phyloP scores from a whole-genome alignment of 2,113 vertebrate species.

The Phylloscopus trochilus region DNA sequence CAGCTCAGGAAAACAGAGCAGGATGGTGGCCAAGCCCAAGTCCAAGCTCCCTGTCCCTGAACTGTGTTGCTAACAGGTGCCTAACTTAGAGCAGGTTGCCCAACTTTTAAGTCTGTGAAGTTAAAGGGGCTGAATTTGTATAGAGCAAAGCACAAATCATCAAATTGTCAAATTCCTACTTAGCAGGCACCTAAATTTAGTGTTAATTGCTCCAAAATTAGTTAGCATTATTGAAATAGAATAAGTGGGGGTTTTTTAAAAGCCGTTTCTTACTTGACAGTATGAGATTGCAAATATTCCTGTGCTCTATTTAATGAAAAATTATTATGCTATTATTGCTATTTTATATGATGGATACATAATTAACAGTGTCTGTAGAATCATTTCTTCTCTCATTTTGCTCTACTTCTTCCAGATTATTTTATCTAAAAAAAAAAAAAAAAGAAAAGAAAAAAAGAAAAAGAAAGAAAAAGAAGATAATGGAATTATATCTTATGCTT shows the following conservation, averaged over 20 bases:
- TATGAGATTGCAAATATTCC: slow-evolving; percentile 35
- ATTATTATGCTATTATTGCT: slow-evolving; percentile 53
- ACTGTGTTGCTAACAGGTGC: rapidly evolving
- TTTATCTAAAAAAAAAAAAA: neutral
- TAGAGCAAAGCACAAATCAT: neutral
- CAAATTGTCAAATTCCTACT: neutral
- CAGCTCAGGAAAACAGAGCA: neutral
- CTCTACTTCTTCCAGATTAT: slow-evolving; percentile 34
- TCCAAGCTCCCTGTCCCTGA: neutral
- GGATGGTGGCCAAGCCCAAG: neutral
- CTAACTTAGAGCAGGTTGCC: neutral
- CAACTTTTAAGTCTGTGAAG: neutral
- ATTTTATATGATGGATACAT: slow-evolving; percentile 41
- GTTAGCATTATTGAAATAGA: slow-evolving; percentile 30
- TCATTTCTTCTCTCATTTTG: slow-evolving; percentile 3
- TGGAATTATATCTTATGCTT: slow-evolving; percentile 49
- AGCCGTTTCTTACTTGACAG: slow-evolving; percentile 41
- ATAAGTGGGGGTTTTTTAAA: neutral
- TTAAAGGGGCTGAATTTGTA: neutral
- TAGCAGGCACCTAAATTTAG: slow-evolving; percentile 1
- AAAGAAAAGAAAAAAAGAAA: neutral
- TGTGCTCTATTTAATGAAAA: slow-evolving; percentile 53
- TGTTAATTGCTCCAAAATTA: slow-evolving; percentile 53
- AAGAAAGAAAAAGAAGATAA: neutral
- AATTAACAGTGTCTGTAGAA: slow-evolving; percentile 34